A percentile compares a stretch with the other conserved stretches of the same genome.
Evolutionary conservation across 2,797 vertebrate genomes (phyloP).

Genomic region (Galaxias olidus): DNA sequence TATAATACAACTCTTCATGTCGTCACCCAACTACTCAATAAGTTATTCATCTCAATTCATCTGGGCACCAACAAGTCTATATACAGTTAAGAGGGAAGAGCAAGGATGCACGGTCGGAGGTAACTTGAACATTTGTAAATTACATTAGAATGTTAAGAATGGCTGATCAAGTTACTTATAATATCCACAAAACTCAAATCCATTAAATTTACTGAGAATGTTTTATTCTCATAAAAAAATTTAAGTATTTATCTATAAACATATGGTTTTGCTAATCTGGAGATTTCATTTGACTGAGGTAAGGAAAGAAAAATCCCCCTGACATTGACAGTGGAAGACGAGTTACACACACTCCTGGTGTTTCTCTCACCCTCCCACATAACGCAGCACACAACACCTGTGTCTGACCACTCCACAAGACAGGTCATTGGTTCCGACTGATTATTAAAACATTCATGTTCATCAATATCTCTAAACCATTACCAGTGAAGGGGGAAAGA

Average conservation of each 20-base stretch:
- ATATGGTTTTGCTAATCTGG: constrained; percentile 55
- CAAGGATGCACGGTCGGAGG: constrained; percentile 48
- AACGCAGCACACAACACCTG: constrained; percentile 36
- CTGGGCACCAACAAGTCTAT: constrained; percentile 64
- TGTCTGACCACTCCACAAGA: constrained; percentile 36
- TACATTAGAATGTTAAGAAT: constrained; percentile 67
- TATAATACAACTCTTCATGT: constrained; percentile 47
- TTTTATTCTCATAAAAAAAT: constrained; percentile 31
- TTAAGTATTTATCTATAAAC: constrained; percentile 35
- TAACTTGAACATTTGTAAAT: constrained; percentile 58
- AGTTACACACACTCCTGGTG: constrained; percentile 35
- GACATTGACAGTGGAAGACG: constrained; percentile 44
- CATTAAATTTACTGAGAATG: constrained; percentile 47
- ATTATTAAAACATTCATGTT: constrained; percentile 55
- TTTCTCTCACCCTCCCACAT: constrained; percentile 34
- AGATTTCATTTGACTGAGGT: constrained; percentile 67
- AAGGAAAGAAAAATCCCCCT: constrained; percentile 59
- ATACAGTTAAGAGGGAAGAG: constrained; percentile 69
- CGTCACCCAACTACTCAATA: constrained; percentile 63
- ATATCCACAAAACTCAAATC: constrained; percentile 31
- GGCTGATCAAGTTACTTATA: constrained; percentile 52
- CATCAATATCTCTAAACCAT: constrained; percentile 48
- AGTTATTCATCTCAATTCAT: constrained; percentile 65
- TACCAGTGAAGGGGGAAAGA: constrained; percentile 35
- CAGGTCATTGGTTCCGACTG: constrained; percentile 67